A percentile compares a stretch with the other conserved stretches of the same genome.
Evolutionary conservation across 2,888 invertebrate species (phyloP).

Genomic region (Pheosia tremula): DNA sequence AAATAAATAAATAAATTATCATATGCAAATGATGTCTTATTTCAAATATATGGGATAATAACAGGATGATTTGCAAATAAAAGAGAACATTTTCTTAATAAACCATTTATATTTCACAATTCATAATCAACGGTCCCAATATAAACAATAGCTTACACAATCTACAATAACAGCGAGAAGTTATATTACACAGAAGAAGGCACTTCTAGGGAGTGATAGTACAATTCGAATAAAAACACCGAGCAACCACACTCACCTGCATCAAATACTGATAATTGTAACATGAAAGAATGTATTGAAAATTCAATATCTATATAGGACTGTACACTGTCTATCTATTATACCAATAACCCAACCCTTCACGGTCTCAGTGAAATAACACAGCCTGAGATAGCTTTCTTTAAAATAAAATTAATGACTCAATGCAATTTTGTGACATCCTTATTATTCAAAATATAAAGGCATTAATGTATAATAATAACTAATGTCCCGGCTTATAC

Average conservation of each 20-base stretch:
- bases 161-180: conserved; percentile 36
- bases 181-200: conserved; percentile 53
- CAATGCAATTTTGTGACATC: no score
- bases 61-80: not conserved
- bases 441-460: no score
- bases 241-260: not conserved
- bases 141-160: conserved; percentile 47
- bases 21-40: no score
- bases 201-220: conserved; percentile 57
- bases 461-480: no score
- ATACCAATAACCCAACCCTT: not conserved
- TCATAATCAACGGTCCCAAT: conserved; percentile 42
- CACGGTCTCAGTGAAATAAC: no score
- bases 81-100: conserved; percentile 24
- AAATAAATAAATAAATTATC: no score
- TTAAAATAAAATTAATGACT: no score
- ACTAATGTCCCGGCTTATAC: no score
- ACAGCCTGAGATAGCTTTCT: no score
- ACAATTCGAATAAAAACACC: not conserved
- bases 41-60: not conserved
- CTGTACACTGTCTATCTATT: not conserved
- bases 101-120: conserved; percentile 50
- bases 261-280: not conserved
- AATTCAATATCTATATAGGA: not conserved
- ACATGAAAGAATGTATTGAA: not conserved